phyloP scores from a whole-genome alignment of 1,140 invertebrate species.

The Pantala flavescens region DNA sequence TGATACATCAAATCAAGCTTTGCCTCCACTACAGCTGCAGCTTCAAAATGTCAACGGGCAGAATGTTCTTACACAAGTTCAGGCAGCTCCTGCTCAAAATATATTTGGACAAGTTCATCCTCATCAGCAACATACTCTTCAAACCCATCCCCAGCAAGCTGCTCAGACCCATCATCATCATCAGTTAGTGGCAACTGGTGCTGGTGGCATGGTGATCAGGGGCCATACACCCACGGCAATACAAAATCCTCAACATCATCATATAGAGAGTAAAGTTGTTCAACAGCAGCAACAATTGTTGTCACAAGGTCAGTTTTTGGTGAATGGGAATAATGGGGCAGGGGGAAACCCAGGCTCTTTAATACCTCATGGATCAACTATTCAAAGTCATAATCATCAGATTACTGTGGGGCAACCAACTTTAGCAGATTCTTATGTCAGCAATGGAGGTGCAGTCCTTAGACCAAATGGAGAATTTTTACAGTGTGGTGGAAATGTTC shows the following conservation, averaged over 20 bases:
- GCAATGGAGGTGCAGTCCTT: not conserved
- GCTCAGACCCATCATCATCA: not conserved
- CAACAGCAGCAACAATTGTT: not conserved
- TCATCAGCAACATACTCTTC: slow-evolving; percentile 35
- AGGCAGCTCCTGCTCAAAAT: slow-evolving; percentile 33
- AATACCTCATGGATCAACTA: not conserved
- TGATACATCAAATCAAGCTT: slow-evolving; percentile 51
- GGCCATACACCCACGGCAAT: slow-evolving; percentile 54
- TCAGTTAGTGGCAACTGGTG: slow-evolving; percentile 45
- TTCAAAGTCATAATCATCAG: slow-evolving; percentile 2
- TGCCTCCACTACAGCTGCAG: slow-evolving; percentile 50
- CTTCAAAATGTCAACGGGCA: slow-evolving; percentile 69
- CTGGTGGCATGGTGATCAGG: slow-evolving; percentile 65
- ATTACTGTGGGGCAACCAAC: not conserved
- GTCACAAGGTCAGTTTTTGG: slow-evolving; percentile 47
- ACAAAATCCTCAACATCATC: slow-evolving; percentile 60
- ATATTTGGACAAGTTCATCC: slow-evolving; percentile 38
- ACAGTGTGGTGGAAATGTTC: slow-evolving; percentile 55
- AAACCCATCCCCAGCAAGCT: not conserved
- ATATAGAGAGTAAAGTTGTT: slow-evolving; percentile 25
- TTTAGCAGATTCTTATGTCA: not conserved
- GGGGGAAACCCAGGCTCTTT: not conserved
- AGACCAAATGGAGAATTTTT: slow-evolving; percentile 43
- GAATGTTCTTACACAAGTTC: slow-evolving; percentile 62
- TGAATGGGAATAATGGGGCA: slow-evolving; percentile 46